Conservation (phyloP, 2,888 invertebrate genomes). For the Cantharis lateralis region DNA sequence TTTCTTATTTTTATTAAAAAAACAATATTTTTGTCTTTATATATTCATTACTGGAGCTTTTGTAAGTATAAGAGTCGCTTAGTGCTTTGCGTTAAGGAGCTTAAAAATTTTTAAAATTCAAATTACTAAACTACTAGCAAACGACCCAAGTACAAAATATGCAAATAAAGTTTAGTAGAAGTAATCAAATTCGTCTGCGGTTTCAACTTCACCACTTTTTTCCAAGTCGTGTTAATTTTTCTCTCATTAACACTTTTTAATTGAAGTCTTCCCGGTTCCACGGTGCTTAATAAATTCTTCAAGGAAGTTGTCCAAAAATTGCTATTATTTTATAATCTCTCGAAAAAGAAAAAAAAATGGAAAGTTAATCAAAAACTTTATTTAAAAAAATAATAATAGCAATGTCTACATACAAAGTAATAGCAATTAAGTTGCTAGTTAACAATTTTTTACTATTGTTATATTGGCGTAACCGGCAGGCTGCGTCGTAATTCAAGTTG, state of each 20-base stretch:
- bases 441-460: background rate
- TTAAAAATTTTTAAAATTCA: conserved; percentile 38
- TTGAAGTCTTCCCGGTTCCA: conserved; percentile 38
- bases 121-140: conserved; percentile 27
- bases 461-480: background rate
- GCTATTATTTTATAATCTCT: background rate
- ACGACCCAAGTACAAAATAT: conserved; percentile 21
- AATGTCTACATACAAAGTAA: background rate
- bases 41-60: background rate
- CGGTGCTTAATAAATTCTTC: conserved; percentile 27
- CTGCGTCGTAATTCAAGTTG: background rate
- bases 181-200: conserved; percentile 33
- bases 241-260: conserved; percentile 44
- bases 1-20: background rate
- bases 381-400: background rate
- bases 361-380: background rate
- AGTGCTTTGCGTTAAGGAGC: conserved; percentile 23
- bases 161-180: conserved; percentile 31
- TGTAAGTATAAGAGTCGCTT: conserved; percentile 22
- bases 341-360: background rate
- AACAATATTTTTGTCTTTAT: background rate
- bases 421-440: background rate
- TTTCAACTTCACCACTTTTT: conserved; percentile 28
- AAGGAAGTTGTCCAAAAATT: conserved; percentile 5
- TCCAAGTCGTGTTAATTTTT: conserved; percentile 39